Evolutionary conservation across 2,797 vertebrate species (phyloP).

Genomic region (Pantherophis alleghaniensis): DNA sequence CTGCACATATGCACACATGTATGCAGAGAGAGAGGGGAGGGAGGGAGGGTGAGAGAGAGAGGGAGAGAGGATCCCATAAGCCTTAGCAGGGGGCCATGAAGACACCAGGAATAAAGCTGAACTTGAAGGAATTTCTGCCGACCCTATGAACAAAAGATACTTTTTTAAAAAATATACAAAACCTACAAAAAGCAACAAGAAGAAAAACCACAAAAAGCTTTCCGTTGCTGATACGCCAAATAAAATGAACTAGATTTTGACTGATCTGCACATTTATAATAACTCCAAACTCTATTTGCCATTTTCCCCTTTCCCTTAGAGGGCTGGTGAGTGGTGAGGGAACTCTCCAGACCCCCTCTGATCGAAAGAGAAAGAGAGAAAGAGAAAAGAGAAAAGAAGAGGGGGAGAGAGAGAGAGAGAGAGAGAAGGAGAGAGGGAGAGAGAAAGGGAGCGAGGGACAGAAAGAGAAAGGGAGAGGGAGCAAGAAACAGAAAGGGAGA

Average conservation of each 20-base stretch:
- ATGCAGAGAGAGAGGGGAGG: no score
- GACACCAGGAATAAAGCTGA: neutral
- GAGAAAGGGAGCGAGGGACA: no score
- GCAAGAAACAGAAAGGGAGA: fast-evolving
- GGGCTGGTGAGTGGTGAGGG: neutral
- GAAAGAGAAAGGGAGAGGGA: no score
- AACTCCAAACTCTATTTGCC: neutral
- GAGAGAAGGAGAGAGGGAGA: no score
- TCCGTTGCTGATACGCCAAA: neutral
- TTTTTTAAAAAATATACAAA: neutral
- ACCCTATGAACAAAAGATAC: neutral
- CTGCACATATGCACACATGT: neutral
- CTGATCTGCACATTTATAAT: neutral
- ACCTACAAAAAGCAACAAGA: neutral
- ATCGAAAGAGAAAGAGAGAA: neutral
- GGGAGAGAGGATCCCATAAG: no score
- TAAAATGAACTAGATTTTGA: neutral
- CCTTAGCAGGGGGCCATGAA: neutral
- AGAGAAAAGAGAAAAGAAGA: no score
- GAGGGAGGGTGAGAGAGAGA: no score
- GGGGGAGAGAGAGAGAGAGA: no score
- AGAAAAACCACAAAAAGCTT: neutral
- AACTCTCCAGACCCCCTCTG: neutral
- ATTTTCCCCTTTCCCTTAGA: neutral
- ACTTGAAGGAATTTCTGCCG: neutral